A percentile compares a stretch with the other conserved stretches of the same genome.
Conservation (phyloP, 1,140 invertebrate genomes). For the Aethina tumida region DNA sequence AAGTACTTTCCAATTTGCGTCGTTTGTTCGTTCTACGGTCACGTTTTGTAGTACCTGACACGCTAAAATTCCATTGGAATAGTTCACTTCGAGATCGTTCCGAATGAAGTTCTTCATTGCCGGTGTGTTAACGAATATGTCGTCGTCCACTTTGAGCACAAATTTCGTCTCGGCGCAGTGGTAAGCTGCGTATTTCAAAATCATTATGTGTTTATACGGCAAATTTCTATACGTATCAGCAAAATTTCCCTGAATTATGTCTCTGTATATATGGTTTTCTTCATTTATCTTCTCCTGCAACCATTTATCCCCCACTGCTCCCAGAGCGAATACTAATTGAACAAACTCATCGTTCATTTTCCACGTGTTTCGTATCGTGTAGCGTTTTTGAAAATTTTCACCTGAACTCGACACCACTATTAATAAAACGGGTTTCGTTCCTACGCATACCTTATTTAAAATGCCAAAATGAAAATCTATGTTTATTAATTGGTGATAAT, state of each 20-base stretch:
- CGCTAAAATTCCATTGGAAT: slow-evolving; percentile 41
- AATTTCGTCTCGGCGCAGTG: slow-evolving; percentile 56
- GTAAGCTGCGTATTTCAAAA: slow-evolving; percentile 67
- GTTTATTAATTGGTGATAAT: too few species aligned
- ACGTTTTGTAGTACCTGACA: slow-evolving; percentile 42
- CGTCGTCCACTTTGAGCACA: slow-evolving; percentile 67
- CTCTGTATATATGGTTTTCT: slow-evolving; percentile 51
- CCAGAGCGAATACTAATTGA: too few species aligned
- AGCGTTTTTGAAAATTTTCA: too few species aligned
- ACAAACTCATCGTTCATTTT: too few species aligned
- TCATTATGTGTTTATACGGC: slow-evolving; percentile 78
- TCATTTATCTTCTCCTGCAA: slow-evolving; percentile 40
- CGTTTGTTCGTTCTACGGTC: slow-evolving; percentile 45
- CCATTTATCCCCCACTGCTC: slow-evolving; percentile 38
- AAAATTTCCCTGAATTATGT: slow-evolving; percentile 71
- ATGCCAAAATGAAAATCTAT: too few species aligned
- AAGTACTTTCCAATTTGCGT: slow-evolving; percentile 66
- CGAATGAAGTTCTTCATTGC: slow-evolving; percentile 51
- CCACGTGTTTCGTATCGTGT: too few species aligned
- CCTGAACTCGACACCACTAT: too few species aligned
- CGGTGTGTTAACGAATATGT: slow-evolving; percentile 63
- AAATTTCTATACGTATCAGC: slow-evolving; percentile 70
- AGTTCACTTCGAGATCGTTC: slow-evolving; percentile 40
- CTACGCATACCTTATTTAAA: too few species aligned
- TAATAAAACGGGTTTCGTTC: too few species aligned